Percentiles rank a stretch among this genome's conserved stretches.
phyloP scores from a whole-genome alignment of 2,888 invertebrate species.

The Bembecia ichneumoniformis region DNA sequence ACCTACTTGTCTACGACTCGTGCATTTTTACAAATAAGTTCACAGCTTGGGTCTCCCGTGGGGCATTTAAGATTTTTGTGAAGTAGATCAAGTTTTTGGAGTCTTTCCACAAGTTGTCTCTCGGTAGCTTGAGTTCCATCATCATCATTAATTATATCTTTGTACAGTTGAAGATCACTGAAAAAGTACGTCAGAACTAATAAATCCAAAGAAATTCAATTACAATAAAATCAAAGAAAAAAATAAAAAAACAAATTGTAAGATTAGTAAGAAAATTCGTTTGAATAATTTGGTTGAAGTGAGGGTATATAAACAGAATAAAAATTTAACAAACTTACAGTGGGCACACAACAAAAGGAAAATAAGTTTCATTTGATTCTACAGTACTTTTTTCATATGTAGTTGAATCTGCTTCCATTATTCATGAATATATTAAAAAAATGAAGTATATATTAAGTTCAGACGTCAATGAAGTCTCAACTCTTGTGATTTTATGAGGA shows the following conservation, averaged over 20 bases:
- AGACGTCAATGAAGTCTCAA: too few species aligned
- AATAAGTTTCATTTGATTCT: slow-evolving; percentile 23
- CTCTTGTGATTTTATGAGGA: too few species aligned
- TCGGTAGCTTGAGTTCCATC: slow-evolving; percentile 29
- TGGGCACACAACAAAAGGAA: slow-evolving; percentile 43
- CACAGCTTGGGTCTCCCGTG: slow-evolving; percentile 33
- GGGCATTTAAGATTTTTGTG: slow-evolving; percentile 35
- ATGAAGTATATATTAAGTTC: too few species aligned
- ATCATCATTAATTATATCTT: slow-evolving; percentile 31
- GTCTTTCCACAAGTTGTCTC: slow-evolving; percentile 35
- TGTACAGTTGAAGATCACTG: slow-evolving; percentile 46
- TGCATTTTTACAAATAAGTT: slow-evolving; percentile 37
- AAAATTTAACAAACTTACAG: slow-evolving; percentile 25
- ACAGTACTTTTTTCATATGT: slow-evolving; percentile 44
- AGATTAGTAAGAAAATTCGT: too few species aligned
- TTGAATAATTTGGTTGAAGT: background rate
- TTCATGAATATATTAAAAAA: too few species aligned
- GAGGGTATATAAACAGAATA: background rate
- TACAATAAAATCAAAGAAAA: background rate
- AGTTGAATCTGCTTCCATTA: slow-evolving; percentile 67
- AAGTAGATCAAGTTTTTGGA: slow-evolving; percentile 45
- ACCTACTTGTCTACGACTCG: slow-evolving; percentile 53
- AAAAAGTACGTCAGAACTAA: slow-evolving; percentile 9
- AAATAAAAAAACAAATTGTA: background rate
- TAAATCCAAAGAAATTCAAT: background rate